Evolutionary conservation across 2,113 vertebrate species (phyloP).

Genomic region (Gallinago undulata): DNA sequence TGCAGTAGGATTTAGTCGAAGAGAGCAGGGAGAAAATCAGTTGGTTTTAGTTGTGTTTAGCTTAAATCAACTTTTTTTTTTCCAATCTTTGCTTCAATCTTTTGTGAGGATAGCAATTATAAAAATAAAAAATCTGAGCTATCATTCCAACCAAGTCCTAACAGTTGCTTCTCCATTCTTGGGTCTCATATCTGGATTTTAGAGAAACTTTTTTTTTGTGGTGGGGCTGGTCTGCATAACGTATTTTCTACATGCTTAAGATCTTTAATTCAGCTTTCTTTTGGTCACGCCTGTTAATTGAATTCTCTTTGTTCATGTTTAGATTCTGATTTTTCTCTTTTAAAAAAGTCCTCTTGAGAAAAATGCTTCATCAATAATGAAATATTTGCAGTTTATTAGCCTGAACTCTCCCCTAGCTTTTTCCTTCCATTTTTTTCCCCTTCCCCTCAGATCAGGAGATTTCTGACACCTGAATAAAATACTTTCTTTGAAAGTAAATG

Average conservation of each 20-base stretch:
- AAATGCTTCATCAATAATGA: neutral
- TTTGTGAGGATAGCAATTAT: neutral
- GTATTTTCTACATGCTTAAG: neutral
- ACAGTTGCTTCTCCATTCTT: neutral
- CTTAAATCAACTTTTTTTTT: neutral
- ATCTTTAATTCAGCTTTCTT: neutral
- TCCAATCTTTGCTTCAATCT: neutral
- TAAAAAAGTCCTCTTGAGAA: neutral
- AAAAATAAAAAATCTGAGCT: neutral
- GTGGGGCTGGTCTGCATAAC: neutral
- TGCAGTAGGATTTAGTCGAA: neutral
- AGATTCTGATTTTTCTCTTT: neutral
- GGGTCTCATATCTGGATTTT: neutral
- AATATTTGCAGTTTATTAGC: neutral
- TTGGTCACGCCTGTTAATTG: neutral
- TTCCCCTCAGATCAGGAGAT: neutral
- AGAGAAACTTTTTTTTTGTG: neutral
- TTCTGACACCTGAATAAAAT: neutral
- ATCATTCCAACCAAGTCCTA: neutral
- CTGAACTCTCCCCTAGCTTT: accelerated
- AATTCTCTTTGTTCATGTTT: neutral
- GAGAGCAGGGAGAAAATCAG: neutral
- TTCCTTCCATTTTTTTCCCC: neutral
- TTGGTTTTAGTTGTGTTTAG: neutral
- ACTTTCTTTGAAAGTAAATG: neutral